A percentile compares a stretch with the other conserved stretches of the same genome.
phyloP scores from a whole-genome alignment of 2,113 vertebrate genomes.

The Cynoglossus semilaevis region DNA sequence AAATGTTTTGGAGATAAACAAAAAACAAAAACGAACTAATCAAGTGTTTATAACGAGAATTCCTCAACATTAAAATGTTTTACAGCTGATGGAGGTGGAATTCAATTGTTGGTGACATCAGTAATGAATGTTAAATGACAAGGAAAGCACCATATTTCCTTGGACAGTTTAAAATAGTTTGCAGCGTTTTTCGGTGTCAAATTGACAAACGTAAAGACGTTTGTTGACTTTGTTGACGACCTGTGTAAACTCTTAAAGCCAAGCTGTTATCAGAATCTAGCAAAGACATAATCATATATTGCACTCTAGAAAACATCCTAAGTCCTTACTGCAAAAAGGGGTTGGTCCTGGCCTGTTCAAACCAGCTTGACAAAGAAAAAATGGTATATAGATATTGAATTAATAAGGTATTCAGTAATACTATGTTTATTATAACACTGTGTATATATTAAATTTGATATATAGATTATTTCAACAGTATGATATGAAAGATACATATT shows the following conservation, averaged over 20 bases:
- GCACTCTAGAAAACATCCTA: slow-evolving; percentile 50
- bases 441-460: slow-evolving; percentile 67
- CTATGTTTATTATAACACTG: slow-evolving; percentile 74
- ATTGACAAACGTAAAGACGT: slow-evolving; percentile 55
- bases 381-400: slow-evolving; percentile 72
- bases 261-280: slow-evolving; percentile 16
- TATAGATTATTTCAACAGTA: slow-evolving; percentile 73
- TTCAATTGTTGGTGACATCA: slow-evolving; percentile 4
- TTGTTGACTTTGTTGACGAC: slow-evolving; percentile 17
- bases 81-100: neutral
- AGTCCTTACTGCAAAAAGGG: slow-evolving; percentile 48
- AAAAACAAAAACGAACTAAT: slow-evolving; percentile 29
- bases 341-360: slow-evolving; percentile 70
- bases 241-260: slow-evolving; percentile 42
- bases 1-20: slow-evolving; percentile 18
- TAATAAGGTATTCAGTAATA: slow-evolving; percentile 76
- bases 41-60: slow-evolving; percentile 8
- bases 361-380: slow-evolving; percentile 70
- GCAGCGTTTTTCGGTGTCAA: slow-evolving; percentile 19
- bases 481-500: slow-evolving; percentile 75
- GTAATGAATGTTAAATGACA: slow-evolving; percentile 10
- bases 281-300: slow-evolving; percentile 47
- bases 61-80: slow-evolving; percentile 26
- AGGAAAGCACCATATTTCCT: slow-evolving; percentile 42
- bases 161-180: slow-evolving; percentile 19